These are phyloP conservation scores for Meleagris gallopavo DNA, from an alignment of 2,113 vertebrate species.

Conservation along the genomic window DNA sequence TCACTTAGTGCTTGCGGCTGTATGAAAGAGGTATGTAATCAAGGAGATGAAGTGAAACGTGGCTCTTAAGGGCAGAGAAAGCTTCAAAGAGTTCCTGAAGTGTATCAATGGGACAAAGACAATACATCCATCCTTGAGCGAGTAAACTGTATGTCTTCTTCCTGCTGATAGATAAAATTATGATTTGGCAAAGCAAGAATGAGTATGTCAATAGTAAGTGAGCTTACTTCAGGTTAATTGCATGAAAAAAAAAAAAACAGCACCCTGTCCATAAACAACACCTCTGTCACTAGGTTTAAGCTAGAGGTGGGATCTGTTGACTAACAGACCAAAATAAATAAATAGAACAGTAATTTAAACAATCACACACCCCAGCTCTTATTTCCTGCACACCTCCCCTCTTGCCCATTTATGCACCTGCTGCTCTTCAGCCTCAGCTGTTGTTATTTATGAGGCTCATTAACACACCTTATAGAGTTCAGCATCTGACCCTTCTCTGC, in stretches of 20 bases:
- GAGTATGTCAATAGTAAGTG: neutral
- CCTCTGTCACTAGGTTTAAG: neutral
- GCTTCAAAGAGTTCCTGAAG: constrained; percentile 12
- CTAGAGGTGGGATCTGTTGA: neutral
- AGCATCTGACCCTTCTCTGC: neutral
- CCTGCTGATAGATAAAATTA: neutral
- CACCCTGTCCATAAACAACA: neutral
- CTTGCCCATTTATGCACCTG: accelerated
- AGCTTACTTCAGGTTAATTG: neutral
- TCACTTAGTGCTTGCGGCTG: constrained; percentile 38
- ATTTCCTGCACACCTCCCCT: neutral
- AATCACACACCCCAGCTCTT: neutral
- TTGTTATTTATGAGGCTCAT: constrained; percentile 37
- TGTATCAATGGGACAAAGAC: constrained; percentile 12
- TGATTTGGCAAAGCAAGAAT: constrained; percentile 9
- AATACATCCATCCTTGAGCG: constrained; percentile 20
- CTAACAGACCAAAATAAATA: neutral
- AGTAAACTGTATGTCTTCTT: neutral
- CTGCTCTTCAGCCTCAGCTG: neutral
- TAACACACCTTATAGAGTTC: neutral
- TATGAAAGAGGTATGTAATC: constrained; percentile 14
- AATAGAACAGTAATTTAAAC: neutral
- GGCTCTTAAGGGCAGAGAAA: constrained; percentile 29
- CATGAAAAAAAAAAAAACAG: neutral
- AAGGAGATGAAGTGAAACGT: constrained; percentile 45